Conservation (phyloP, 2,113 vertebrate genomes). For the Mixornis gularis region DNA sequence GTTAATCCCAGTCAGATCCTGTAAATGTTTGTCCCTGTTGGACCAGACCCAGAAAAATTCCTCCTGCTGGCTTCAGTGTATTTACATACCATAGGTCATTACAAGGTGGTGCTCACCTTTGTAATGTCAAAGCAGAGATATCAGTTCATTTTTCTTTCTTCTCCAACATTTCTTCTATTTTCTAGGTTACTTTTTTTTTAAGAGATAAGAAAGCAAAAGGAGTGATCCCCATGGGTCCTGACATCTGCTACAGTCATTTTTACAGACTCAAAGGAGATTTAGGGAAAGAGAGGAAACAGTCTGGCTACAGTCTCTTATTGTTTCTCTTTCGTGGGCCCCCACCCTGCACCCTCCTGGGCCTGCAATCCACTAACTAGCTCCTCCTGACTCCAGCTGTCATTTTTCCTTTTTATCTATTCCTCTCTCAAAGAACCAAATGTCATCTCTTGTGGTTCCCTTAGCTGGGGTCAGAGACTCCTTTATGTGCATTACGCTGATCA, state of each 20-base stretch:
- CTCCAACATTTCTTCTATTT: not conserved
- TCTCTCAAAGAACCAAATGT: constrained; percentile 56
- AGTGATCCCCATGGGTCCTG: constrained; percentile 18
- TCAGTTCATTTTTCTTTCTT: not conserved
- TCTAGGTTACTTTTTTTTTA: constrained; percentile 13
- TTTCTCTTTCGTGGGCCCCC: constrained; percentile 28
- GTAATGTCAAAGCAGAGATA: not conserved
- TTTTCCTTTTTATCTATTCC: constrained; percentile 55
- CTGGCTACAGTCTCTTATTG: constrained; percentile 31
- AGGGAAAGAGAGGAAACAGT: constrained; percentile 25
- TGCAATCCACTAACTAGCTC: constrained; percentile 62
- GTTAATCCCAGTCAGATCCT: constrained; percentile 37
- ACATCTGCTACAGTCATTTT: constrained; percentile 57
- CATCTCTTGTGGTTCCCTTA: constrained; percentile 55
- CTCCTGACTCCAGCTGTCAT: constrained; percentile 60
- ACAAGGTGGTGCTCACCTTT: constrained; percentile 51
- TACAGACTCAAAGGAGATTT: constrained; percentile 33
- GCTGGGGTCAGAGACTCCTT: constrained; percentile 50
- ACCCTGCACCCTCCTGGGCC: constrained; percentile 56
- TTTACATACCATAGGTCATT: constrained; percentile 58
- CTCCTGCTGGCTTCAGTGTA: not conserved
- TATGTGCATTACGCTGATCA: constrained; percentile 48
- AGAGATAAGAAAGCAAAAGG: constrained; percentile 20
- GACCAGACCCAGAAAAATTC: constrained; percentile 40
- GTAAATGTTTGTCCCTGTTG: constrained; percentile 43